A percentile compares a stretch with the other conserved stretches of the same genome.
phyloP scores from a whole-genome alignment of 2,888 invertebrate species.

The Pomacea canaliculata region DNA sequence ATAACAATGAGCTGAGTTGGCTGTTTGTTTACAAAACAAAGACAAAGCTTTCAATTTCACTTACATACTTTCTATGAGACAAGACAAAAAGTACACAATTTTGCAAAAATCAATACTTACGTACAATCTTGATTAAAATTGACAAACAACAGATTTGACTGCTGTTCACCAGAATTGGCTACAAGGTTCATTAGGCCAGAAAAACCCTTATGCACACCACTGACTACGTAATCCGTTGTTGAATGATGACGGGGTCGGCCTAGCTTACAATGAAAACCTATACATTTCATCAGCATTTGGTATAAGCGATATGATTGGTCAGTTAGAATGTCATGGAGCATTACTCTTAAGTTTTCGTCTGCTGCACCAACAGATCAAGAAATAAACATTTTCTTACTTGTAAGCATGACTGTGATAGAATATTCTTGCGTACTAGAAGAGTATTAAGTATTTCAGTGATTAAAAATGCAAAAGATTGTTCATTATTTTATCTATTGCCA shows the following conservation, averaged over 20 bases:
- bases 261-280: slow-evolving; percentile 5
- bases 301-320: background rate
- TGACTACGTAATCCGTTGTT: slow-evolving; percentile 55
- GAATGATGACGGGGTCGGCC: slow-evolving; percentile 1
- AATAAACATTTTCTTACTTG: too few relatives aligned
- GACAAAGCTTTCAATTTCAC: background rate
- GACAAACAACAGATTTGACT: slow-evolving; percentile 85
- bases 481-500: too few relatives aligned
- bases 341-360: background rate
- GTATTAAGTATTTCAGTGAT: too few relatives aligned
- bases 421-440: too few relatives aligned
- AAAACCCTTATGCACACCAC: slow-evolving; percentile 68
- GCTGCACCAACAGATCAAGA: background rate
- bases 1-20: background rate
- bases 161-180: slow-evolving; percentile 81
- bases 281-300: background rate
- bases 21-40: slow-evolving; percentile 10
- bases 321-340: background rate
- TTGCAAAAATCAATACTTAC: slow-evolving; percentile 77
- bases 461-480: too few relatives aligned
- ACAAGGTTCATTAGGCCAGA: slow-evolving; percentile 87
- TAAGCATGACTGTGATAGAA: too few relatives aligned
- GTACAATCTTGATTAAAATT: slow-evolving; percentile 98
- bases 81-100: too few relatives aligned
- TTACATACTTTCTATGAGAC: too few relatives aligned